Percentiles rank a stretch among this genome's conserved stretches.
Conservation (phyloP, 1,140 invertebrate genomes). For the Papilio helenus region DNA sequence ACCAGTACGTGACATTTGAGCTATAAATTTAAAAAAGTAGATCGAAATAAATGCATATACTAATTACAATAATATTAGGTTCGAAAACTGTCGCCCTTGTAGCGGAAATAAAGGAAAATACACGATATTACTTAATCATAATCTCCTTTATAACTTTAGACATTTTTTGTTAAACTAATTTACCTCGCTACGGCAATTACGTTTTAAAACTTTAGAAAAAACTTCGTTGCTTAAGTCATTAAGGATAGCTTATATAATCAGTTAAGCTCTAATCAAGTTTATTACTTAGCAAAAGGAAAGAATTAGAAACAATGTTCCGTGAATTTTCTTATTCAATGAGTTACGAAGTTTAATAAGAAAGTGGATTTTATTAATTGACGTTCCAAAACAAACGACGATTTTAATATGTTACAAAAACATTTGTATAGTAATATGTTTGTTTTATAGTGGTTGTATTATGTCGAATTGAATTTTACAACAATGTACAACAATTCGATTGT, state of each 20-base stretch:
- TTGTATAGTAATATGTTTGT: neutral
- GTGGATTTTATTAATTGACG: neutral
- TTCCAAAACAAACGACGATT: neutral
- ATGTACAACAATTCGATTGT: too few species aligned
- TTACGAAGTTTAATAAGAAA: neutral
- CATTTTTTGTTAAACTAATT: constrained; percentile 17
- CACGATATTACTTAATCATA: neutral
- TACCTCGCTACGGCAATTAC: neutral
- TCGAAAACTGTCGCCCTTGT: neutral
- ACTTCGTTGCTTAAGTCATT: constrained; percentile 1
- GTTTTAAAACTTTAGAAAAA: neutral
- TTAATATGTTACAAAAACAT: neutral
- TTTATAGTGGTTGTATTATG: neutral
- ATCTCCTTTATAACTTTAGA: neutral
- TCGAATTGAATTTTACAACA: too few species aligned
- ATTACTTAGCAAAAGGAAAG: neutral
- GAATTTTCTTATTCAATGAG: neutral
- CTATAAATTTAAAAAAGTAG: too few species aligned
- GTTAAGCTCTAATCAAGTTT: constrained; percentile 6
- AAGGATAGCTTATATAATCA: neutral
- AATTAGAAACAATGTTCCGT: neutral
- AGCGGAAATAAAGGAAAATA: neutral
- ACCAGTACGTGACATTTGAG: too few species aligned
- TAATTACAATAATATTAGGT: too few species aligned
- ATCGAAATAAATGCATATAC: too few species aligned